A percentile compares a stretch with the other conserved stretches of the same genome.
Conservation (phyloP, 2,113 vertebrate genomes). For the Leptocoma aspasia region DNA sequence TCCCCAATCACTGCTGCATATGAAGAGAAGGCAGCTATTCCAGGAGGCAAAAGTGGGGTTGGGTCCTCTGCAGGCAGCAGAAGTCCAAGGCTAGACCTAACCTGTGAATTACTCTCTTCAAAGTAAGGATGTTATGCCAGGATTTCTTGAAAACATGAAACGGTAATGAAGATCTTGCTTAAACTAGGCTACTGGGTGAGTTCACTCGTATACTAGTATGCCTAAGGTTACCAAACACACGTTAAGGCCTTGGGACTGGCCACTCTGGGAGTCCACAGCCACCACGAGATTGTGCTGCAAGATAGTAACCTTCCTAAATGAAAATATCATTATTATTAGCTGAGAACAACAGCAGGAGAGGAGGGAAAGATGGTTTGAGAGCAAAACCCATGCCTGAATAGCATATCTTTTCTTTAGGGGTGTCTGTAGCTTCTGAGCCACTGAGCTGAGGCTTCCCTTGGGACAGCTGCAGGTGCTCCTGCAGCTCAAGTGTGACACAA, state of each 20-base stretch:
- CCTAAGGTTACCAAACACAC: neutral
- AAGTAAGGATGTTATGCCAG: neutral
- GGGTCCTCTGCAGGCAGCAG: neutral
- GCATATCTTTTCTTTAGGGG: neutral
- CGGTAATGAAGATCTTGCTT: neutral
- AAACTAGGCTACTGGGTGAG: too few relatives aligned
- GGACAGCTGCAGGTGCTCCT: fast-evolving
- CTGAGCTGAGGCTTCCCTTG: fast-evolving
- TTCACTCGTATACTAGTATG: neutral
- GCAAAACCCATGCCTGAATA: neutral
- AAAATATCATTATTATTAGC: neutral
- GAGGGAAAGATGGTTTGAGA: neutral
- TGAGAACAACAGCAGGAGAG: neutral
- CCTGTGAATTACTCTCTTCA: fast-evolving
- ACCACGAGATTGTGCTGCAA: fast-evolving
- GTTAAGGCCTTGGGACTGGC: neutral
- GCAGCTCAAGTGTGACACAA: fast-evolving
- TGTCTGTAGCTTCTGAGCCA: fast-evolving
- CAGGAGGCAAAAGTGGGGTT: neutral
- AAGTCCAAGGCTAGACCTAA: neutral
- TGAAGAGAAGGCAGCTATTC: neutral
- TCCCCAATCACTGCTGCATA: neutral
- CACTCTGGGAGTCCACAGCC: fast-evolving
- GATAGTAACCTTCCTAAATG: neutral
- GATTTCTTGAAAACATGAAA: neutral